Evolutionary conservation across 2,113 vertebrate species (phyloP).

Genomic region (Serinus canaria): DNA sequence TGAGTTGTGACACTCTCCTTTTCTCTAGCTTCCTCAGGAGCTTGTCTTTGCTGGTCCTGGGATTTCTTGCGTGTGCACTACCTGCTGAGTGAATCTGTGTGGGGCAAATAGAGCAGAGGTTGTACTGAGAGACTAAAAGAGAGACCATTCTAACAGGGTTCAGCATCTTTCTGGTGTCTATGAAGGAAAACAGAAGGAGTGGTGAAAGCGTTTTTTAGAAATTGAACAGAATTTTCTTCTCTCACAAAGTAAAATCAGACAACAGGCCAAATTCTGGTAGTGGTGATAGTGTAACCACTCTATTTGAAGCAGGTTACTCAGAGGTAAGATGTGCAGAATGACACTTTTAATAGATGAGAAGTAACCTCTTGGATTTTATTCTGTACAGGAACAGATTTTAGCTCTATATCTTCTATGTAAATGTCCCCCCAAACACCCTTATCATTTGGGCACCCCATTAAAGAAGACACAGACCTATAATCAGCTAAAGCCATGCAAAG

Average conservation of each 20-base stretch:
- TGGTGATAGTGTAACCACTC: not conserved
- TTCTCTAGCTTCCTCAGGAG: not conserved
- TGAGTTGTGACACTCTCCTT: not conserved
- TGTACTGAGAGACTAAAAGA: not conserved
- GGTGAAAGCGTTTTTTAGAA: not conserved
- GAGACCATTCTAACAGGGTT: not conserved
- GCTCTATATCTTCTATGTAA: constrained; percentile 46
- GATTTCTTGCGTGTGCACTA: not conserved
- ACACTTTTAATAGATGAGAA: constrained; percentile 8
- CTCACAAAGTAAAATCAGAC: not conserved
- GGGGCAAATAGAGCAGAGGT: not conserved
- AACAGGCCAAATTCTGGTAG: not conserved
- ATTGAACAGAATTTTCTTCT: not conserved
- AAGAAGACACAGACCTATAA: constrained; percentile 51
- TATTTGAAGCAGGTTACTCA: constrained; percentile 13
- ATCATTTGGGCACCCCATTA: not conserved
- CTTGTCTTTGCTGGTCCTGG: not conserved
- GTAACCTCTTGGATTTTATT: constrained; percentile 47
- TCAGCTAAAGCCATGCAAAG: constrained; percentile 58
- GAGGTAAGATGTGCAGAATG: not conserved
- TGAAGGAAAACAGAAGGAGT: constrained; percentile 5
- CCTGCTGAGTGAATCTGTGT: not conserved
- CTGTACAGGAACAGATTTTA: constrained; percentile 52
- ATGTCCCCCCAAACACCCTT: not conserved
- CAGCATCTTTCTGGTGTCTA: not conserved